These are phyloP conservation scores for Chaenocephalus aceratus DNA, from an alignment of 2,113 vertebrate species.

Conservation along the genomic window DNA sequence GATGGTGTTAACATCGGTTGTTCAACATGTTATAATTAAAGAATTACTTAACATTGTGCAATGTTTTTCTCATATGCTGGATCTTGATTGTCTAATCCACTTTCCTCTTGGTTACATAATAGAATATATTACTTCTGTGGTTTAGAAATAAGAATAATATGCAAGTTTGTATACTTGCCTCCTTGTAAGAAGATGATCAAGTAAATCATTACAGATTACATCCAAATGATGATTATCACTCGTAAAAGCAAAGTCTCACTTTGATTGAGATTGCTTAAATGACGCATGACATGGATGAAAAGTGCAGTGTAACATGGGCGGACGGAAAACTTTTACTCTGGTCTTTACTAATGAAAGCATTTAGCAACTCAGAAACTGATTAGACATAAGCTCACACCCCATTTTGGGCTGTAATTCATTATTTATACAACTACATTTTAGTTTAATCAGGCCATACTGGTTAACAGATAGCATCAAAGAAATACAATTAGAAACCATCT, in stretches of 20 bases:
- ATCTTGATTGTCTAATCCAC: not conserved
- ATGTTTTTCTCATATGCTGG: not conserved
- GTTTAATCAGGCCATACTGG: slow-evolving; percentile 11
- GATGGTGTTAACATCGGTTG: no score
- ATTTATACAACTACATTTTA: slow-evolving; percentile 15
- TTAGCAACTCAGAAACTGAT: slow-evolving; percentile 32
- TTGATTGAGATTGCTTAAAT: not conserved
- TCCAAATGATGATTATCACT: not conserved
- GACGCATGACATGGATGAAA: not conserved
- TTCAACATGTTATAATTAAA: no score
- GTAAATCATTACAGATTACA: not conserved
- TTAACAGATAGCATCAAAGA: slow-evolving; percentile 30
- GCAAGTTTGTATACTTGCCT: not conserved
- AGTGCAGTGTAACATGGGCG: not conserved
- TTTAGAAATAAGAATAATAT: not conserved
- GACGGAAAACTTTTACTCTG: slow-evolving; percentile 4
- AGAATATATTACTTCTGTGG: not conserved
- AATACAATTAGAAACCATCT: slow-evolving; percentile 22
- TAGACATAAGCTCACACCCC: slow-evolving; percentile 23
- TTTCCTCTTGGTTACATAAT: not conserved
- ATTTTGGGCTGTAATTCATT: slow-evolving; percentile 27
- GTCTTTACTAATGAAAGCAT: slow-evolving; percentile 20
- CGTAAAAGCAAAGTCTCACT: slow-evolving; percentile 8
- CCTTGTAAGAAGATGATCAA: not conserved
- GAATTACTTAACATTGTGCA: no score